Percentiles rank a stretch among this genome's conserved stretches.
Conservation (phyloP, 2,113 vertebrate species). For the Oreochromis spilurus region DNA sequence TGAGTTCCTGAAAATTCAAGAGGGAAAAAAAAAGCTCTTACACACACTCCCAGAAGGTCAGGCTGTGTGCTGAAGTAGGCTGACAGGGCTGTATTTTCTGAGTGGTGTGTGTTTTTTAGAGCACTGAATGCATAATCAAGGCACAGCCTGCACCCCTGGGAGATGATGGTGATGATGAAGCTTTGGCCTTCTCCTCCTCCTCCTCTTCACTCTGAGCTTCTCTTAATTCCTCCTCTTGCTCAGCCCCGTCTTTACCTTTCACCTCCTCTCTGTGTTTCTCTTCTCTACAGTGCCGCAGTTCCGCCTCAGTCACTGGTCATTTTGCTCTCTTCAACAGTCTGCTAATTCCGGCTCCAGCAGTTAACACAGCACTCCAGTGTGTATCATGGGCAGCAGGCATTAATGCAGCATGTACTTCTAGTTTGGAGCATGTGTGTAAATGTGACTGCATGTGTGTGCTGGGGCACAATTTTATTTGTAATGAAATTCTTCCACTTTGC, state of each 20-base stretch:
- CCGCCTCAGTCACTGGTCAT: slow-evolving; percentile 1
- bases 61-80: slow-evolving; percentile 43
- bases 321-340: not conserved
- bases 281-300: not conserved
- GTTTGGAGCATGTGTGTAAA: not conserved
- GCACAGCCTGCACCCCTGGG: slow-evolving; percentile 29
- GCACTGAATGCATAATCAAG: slow-evolving; percentile 61
- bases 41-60: slow-evolving; percentile 28
- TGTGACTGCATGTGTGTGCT: not conserved
- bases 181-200: slow-evolving; percentile 33
- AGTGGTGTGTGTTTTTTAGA: slow-evolving; percentile 32
- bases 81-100: slow-evolving; percentile 60
- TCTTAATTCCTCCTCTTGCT: slow-evolving; percentile 2
- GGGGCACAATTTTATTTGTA: slow-evolving; percentile 11
- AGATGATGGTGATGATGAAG: slow-evolving; percentile 61
- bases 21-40: not conserved
- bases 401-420: not conserved
- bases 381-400: not conserved
- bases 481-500: slow-evolving; percentile 35
- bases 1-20: not conserved
- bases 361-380: not conserved
- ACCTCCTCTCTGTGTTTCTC: not conserved
- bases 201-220: slow-evolving; percentile 21
- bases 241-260: not conserved
- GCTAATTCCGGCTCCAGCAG: not conserved